Percentiles rank a stretch among this genome's conserved stretches.
Conservation (phyloP, 2,888 invertebrate species). For the Dynastes tityus region DNA sequence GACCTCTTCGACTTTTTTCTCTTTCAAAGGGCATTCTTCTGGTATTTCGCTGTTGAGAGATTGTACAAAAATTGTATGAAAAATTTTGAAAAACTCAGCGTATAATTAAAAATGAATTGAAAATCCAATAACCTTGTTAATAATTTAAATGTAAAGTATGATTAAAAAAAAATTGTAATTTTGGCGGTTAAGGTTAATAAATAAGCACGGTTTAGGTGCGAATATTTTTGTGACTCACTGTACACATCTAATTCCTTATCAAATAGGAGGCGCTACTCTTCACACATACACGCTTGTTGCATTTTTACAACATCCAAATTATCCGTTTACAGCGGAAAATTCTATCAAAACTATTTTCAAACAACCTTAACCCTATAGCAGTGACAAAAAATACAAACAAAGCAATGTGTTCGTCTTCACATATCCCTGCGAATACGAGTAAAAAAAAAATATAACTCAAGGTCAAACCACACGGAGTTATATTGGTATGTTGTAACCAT, state of each 20-base stretch:
- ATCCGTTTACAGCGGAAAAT: conserved; percentile 9
- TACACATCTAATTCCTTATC: conserved; percentile 5
- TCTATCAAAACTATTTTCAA: neutral
- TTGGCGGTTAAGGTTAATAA: neutral
- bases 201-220: neutral
- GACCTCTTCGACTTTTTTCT: conserved; percentile 60
- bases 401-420: conserved; percentile 21
- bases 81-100: too few species aligned
- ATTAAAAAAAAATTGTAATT: too few species aligned
- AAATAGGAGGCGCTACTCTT: conserved; percentile 6
- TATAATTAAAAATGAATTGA: neutral
- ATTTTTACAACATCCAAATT: conserved; percentile 3
- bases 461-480: conserved; percentile 39
- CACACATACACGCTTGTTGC: neutral
- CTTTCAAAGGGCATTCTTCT: conserved; percentile 45
- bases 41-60: conserved; percentile 35
- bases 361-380: neutral
- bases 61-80: too few species aligned
- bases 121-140: neutral
- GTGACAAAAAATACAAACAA: conserved; percentile 22
- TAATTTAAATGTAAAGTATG: neutral
- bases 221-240: conserved; percentile 10
- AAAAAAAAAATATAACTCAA: conserved; percentile 48
- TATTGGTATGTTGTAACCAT: conserved; percentile 47
- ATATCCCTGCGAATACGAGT: conserved; percentile 21